Evolutionary conservation across 2,113 vertebrate genomes (phyloP).

Genomic region (Numida meleagris): DNA sequence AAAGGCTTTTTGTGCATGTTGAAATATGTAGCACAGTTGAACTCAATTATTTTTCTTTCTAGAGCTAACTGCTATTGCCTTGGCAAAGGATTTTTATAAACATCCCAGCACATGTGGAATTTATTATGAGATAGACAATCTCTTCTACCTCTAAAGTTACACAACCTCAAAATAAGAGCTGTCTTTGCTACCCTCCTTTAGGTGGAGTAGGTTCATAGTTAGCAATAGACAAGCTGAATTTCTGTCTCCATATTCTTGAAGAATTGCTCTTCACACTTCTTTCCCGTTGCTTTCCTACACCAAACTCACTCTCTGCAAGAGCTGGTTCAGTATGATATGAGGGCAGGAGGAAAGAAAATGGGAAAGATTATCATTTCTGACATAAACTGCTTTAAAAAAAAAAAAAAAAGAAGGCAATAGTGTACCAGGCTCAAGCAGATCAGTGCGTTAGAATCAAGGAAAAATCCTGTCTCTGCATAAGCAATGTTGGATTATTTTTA

Average conservation of each 20-base stretch:
- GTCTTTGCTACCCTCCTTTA: background rate
- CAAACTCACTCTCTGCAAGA: background rate
- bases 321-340: background rate
- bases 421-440: background rate
- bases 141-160: background rate
- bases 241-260: background rate
- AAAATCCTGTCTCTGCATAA: background rate
- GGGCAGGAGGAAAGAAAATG: background rate
- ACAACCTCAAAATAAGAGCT: background rate
- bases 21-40: background rate
- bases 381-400: background rate
- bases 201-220: background rate
- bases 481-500: background rate
- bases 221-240: background rate
- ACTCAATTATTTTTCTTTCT: background rate
- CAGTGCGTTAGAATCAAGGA: background rate
- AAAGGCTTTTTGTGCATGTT: background rate
- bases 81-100: conserved; percentile 33
- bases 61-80: conserved; percentile 7
- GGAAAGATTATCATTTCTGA: background rate
- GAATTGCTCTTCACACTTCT: background rate
- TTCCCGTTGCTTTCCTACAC: background rate
- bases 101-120: conserved; percentile 66
- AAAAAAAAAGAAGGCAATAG: background rate
- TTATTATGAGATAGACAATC: background rate